Conservation (phyloP, 2,797 vertebrate genomes). For the Micromesistius poutassou region DNA sequence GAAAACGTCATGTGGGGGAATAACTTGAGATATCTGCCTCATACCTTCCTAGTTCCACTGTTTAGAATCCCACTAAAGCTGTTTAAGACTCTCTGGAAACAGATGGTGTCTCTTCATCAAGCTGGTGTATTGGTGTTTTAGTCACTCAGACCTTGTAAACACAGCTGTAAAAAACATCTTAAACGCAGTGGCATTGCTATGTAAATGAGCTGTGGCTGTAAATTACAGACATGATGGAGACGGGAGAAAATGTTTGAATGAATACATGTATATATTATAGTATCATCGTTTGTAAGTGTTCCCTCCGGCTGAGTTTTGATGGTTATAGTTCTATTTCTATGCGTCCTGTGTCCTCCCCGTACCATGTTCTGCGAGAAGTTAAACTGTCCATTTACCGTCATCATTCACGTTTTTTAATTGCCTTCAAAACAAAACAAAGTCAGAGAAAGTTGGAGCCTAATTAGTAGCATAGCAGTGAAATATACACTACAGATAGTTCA, state of each 20-base stretch:
- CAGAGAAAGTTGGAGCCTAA: too few relatives aligned
- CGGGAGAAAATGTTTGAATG: not conserved
- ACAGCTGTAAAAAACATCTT: not conserved
- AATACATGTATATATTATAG: too few relatives aligned
- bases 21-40: not conserved
- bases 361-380: constrained; percentile 4
- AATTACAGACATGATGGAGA: not conserved
- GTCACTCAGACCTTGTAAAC: not conserved
- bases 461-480: not conserved
- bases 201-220: not conserved
- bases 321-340: not conserved
- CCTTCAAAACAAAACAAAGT: too few relatives aligned
- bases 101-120: not conserved
- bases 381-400: constrained; percentile 20
- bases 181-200: not conserved
- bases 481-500: constrained; percentile 10
- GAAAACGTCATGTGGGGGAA: not conserved
- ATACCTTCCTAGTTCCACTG: not conserved
- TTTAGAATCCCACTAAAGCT: not conserved
- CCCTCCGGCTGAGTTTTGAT: constrained; percentile 1
- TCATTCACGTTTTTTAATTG: too few relatives aligned
- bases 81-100: not conserved
- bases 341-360: constrained; percentile 16
- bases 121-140: not conserved
- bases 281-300: not conserved